Evolutionary conservation across 2,113 vertebrate species (phyloP), one percentile per base, ranked within the genome.

Genomic region (Petroica traversi): DNA sequence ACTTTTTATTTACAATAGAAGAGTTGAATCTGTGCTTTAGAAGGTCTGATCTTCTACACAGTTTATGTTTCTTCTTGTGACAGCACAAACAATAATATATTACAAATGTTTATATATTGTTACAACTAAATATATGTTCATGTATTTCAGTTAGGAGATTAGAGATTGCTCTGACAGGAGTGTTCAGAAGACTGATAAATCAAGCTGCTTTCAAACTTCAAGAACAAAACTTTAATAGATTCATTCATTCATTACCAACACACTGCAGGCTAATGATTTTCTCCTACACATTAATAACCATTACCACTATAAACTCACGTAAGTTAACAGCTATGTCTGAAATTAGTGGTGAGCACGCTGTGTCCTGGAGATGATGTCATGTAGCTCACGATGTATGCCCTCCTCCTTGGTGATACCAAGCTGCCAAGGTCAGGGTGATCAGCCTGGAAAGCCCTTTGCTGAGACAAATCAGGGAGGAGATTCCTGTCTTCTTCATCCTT

Each of bases 101-200:
- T 85, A 59, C n/a, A 59, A 55, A 72, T 28, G 11, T 63, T 64
- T 63, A 51, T 68, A 26, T 28, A 41, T 43, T n/a, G 16, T 87
- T 89, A 48, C 52, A 67, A 45, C 36, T 63, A 38, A 72, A 72
- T 81, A 31, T 81, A 78, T 61, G 28, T 36, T 82, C 20, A 61
- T 72, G 14, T 16, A 72, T 91, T 92, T 68, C 45, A 82, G 17
- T 82, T 75, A 67, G 25, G n/a, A 25, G 22, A 49, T 85, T 79
- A 79, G 52, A 72, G 40, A 78, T 45, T 52, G 49, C 28, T 68
- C 48, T 91, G 58, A 85, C 1, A 0, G 31, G 22, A 79, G 18
- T 55, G 28, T 75, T 95, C 88, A 81, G 40, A 55, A 64, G 52
- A 63, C n/a, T 71, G 40, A 92, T 94, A 89, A 89, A 75, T 87